These are phyloP conservation scores for Misgurnus anguillicaudatus DNA, from an alignment of 2,113 vertebrate genomes.

Conservation along the genomic window DNA sequence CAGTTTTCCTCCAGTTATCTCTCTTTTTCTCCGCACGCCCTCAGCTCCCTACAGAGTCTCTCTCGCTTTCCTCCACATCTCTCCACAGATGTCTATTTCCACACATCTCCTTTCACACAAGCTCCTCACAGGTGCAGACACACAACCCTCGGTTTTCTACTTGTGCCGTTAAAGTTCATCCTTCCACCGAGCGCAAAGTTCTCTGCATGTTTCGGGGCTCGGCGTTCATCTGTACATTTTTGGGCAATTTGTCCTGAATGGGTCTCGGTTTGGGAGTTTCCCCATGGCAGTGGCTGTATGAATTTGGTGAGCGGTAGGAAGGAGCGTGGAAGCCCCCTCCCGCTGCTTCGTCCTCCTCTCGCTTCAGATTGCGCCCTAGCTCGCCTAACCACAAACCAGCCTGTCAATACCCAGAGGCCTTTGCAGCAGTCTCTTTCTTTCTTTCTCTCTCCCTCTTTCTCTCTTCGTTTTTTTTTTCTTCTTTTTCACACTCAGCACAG, in stretches of 20 bases:
- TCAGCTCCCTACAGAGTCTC: slow-evolving; percentile 55
- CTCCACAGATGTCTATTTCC: slow-evolving; percentile 46
- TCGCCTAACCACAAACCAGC: slow-evolving; percentile 73
- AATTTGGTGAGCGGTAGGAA: slow-evolving; percentile 65
- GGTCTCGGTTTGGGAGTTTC: slow-evolving; percentile 43
- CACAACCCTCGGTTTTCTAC: background rate
- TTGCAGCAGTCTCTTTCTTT: slow-evolving; percentile 64
- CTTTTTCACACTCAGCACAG: slow-evolving; percentile 52
- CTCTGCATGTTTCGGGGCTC: background rate
- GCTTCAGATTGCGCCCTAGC: slow-evolving; percentile 65
- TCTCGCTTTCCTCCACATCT: slow-evolving; percentile 46
- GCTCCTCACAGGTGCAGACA: slow-evolving; percentile 45
- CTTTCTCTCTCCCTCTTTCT: slow-evolving; percentile 41
- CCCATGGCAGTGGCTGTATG: slow-evolving; percentile 57
- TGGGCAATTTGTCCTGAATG: background rate
- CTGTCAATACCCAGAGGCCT: slow-evolving; percentile 67
- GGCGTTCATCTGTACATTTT: background rate
- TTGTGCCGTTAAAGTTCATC: background rate
- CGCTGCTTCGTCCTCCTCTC: slow-evolving; percentile 73
- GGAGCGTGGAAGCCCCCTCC: slow-evolving; percentile 75
- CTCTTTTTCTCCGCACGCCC: slow-evolving; percentile 59
- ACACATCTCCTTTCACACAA: slow-evolving; percentile 53
- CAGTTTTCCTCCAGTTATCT: slow-evolving; percentile 63
- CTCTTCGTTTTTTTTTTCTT: slow-evolving; percentile 30
- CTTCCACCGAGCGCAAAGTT: background rate